These are phyloP conservation scores for Acleris holmiana DNA, from an alignment of 2,888 invertebrate genomes.

Conservation along the genomic window DNA sequence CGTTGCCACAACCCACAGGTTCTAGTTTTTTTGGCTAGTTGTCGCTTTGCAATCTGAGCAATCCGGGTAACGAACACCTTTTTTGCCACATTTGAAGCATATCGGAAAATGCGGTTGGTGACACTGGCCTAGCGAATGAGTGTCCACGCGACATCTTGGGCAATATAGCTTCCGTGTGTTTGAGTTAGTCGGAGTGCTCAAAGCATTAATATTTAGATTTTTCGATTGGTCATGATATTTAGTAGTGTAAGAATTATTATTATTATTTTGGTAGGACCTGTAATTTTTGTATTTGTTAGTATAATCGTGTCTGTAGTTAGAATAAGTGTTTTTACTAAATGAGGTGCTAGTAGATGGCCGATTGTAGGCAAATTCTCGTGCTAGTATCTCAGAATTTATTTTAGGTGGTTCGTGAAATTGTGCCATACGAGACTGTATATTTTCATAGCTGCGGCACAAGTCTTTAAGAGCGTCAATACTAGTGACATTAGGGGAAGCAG, in stretches of 20 bases:
- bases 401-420: conserved; percentile 1
- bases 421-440: not conserved
- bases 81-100: conserved; percentile 41
- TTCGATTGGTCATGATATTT: not conserved
- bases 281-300: not conserved
- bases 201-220: not conserved
- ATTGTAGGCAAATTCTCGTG: not conserved
- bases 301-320: not conserved
- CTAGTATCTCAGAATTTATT: not conserved
- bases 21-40: not conserved
- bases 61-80: conserved; percentile 35
- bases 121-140: conserved; percentile 30
- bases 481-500: too few species aligned
- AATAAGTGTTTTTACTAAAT: not conserved
- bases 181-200: not conserved
- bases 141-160: conserved; percentile 35
- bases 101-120: conserved; percentile 25
- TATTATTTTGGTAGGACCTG: not conserved
- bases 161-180: conserved; percentile 11
- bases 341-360: not conserved
- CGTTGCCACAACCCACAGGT: not conserved
- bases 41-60: conserved; percentile 27
- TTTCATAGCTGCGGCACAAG: not conserved
- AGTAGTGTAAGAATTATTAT: not conserved
- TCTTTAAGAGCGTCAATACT: too few species aligned